Conservation (phyloP, 1,140 invertebrate genomes). For the Neodiprion virginianus region DNA sequence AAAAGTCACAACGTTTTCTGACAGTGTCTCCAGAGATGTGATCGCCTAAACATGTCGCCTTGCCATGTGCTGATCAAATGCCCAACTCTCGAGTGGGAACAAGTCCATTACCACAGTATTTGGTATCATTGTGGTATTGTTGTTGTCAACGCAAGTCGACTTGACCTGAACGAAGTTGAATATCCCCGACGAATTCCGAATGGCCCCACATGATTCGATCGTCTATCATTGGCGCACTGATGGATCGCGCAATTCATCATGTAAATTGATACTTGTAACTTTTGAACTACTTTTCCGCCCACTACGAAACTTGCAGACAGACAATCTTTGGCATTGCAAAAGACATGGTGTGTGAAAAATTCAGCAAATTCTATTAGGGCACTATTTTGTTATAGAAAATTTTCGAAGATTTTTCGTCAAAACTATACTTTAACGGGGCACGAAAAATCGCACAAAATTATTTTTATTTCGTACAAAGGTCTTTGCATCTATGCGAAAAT, state of each 20-base stretch:
- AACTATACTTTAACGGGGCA: too few relatives aligned
- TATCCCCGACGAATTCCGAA: neutral
- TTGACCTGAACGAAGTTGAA: neutral
- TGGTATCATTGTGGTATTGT: neutral
- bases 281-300: too few relatives aligned
- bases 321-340: too few relatives aligned
- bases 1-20: neutral
- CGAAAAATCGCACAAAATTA: too few relatives aligned
- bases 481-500: too few relatives aligned
- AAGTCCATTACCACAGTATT: neutral
- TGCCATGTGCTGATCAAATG: neutral
- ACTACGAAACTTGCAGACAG: too few relatives aligned
- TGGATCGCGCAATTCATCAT: neutral
- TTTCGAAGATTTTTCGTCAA: too few relatives aligned
- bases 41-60: neutral
- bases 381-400: too few relatives aligned
- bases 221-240: neutral
- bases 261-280: too few relatives aligned
- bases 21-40: neutral
- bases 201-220: neutral
- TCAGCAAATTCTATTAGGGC: too few relatives aligned
- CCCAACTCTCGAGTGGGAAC: neutral
- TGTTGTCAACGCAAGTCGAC: neutral
- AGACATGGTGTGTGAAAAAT: too few relatives aligned
- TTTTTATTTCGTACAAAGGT: too few relatives aligned